Evolutionary conservation across 2,797 vertebrate genomes (phyloP).

Genomic region (Eremophila alpestris): DNA sequence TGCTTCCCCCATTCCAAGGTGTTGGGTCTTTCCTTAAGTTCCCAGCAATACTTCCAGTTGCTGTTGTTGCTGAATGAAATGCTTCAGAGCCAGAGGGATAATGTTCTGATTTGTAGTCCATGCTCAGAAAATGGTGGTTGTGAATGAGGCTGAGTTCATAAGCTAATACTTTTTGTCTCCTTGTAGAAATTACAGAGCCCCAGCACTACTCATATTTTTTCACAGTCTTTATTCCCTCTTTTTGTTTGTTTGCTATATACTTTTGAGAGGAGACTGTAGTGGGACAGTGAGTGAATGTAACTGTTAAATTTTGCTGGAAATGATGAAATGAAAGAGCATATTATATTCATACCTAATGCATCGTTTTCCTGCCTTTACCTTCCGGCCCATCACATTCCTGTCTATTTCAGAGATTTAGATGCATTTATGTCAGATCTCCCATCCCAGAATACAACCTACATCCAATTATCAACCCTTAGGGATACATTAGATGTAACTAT

Average conservation of each 20-base stretch:
- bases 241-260: slow-evolving; percentile 1
- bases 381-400: slow-evolving; percentile 48
- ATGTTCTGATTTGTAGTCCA: neutral
- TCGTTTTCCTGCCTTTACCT: slow-evolving; percentile 55
- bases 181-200: neutral
- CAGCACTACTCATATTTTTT: neutral
- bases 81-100: neutral
- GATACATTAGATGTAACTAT: slow-evolving; percentile 67
- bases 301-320: slow-evolving; percentile 55
- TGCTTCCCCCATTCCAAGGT: neutral
- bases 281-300: slow-evolving; percentile 17
- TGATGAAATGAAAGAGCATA: slow-evolving; percentile 59
- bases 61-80: neutral
- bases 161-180: neutral
- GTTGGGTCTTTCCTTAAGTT: neutral
- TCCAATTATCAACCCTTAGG: slow-evolving; percentile 59
- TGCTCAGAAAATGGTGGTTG: neutral
- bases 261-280: neutral
- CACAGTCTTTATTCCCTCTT: neutral
- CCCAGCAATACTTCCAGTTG: neutral
- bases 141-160: neutral
- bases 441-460: slow-evolving; percentile 42
- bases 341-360: slow-evolving; percentile 67
- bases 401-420: slow-evolving; percentile 67
- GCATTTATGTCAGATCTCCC: slow-evolving; percentile 52